Base-by-base conservation (phyloP, 1,140 invertebrate species). In the Copidosoma floridanum region DNA sequence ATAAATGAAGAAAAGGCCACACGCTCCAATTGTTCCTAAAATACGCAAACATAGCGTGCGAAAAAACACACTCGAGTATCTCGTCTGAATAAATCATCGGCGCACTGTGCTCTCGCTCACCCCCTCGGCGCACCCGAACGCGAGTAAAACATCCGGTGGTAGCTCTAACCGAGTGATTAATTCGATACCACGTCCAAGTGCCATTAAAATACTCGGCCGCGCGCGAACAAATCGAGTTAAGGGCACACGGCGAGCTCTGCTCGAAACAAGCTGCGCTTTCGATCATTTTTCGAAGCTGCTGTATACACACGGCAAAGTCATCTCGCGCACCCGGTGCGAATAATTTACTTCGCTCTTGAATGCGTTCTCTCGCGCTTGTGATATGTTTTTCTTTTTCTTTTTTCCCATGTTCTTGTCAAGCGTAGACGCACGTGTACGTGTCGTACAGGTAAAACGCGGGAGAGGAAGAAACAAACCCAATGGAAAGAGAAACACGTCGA, bases 141-240 rank as follows among this genome's bases (percentile, higher is more conserved):
- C 43, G 41, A 47, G n/a, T n/a, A n/a, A 43, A 47, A 48, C 27
- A 43, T 21, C 41, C n/a, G 38, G 51, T 35, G n/a, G n/a, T n/a
- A n/a, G n/a, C n/a, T n/a, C 21, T 29, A 23, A 18, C n/a, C 41
- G 47, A 3, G 43, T 37, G 48, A 63, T 57, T 55, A 63, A 63
- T 61, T 50, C 27, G 47, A 12, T 20, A 16, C 47, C 35, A n/a
- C n/a, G 27, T 27, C 47, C 47, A 27, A 27, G 26, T 18, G 47
- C 47, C 47, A 50, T 50, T 50, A 50, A 50, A 50, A 50, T 50
- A 26, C 26, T 50, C 47, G n/a, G n/a, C n/a, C n/a, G n/a, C 27
- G 16, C 27, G 47, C 47, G 47, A 50, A 50, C 47, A 50, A 50
- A 50, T 50, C 47, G 35, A 50, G 47, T 35, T 18, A 35, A 50